Evolutionary conservation across 1,140 invertebrate genomes (phyloP).

Genomic region (Pseudomyrmex pallidus): DNA sequence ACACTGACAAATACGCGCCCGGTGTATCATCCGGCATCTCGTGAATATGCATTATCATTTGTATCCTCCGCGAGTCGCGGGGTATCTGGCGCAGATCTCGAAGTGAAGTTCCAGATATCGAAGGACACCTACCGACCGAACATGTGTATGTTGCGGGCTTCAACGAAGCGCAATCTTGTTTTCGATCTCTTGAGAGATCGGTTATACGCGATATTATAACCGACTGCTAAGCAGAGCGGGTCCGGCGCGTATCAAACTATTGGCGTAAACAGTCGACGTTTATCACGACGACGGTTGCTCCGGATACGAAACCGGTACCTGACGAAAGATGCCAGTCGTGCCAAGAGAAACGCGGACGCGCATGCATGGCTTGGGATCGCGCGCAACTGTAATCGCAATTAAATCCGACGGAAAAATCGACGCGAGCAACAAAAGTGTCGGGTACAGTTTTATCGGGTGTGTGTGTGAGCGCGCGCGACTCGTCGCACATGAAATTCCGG

Average conservation of each 20-base stretch:
- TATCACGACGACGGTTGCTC: slow-evolving; percentile 35
- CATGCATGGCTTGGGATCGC: slow-evolving; percentile 36
- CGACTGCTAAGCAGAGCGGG: slow-evolving; percentile 40
- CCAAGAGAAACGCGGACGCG: slow-evolving; percentile 2
- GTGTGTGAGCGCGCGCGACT: not conserved
- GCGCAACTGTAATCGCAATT: slow-evolving; percentile 57
- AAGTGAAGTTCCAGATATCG: slow-evolving; percentile 10
- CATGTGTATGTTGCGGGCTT: slow-evolving; percentile 3
- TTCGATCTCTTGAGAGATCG: slow-evolving; percentile 30
- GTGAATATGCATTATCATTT: slow-evolving; percentile 29
- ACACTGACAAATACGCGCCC: not conserved
- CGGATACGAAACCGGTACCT: slow-evolving; percentile 50
- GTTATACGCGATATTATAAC: slow-evolving; percentile 24
- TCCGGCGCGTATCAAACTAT: slow-evolving; percentile 43
- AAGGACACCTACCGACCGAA: slow-evolving; percentile 4
- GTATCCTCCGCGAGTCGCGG: not conserved
- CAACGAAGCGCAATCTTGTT: slow-evolving; percentile 21
- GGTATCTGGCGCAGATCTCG: slow-evolving; percentile 35
- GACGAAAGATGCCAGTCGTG: slow-evolving; percentile 11
- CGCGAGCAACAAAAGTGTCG: slow-evolving; percentile 5
- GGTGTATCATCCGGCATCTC: slow-evolving; percentile 18
- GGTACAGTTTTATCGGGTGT: slow-evolving; percentile 25
- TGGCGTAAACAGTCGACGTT: slow-evolving; percentile 28
- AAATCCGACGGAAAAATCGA: slow-evolving; percentile 14
- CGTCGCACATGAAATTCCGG: not conserved